Percentiles rank a stretch among this genome's conserved stretches.
These are phyloP conservation scores for Leucoma salicis DNA, from an alignment of 2,888 invertebrate genomes.

Conservation along the genomic window DNA sequence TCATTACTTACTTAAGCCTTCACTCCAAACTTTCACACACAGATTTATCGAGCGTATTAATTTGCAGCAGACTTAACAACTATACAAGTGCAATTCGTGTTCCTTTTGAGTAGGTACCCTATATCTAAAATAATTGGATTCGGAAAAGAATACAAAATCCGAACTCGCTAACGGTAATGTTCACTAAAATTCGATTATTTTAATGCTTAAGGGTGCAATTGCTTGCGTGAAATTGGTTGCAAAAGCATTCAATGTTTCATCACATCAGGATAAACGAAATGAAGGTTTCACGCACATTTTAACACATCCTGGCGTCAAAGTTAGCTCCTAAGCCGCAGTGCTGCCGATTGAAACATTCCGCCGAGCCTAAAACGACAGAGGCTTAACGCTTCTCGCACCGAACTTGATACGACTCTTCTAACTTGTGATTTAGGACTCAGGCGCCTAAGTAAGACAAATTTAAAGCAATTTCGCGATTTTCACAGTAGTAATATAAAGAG, in stretches of 20 bases:
- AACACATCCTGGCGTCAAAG: conserved; percentile 50
- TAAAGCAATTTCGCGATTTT: conserved; percentile 73
- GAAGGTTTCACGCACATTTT: conserved; percentile 69
- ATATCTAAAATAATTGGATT: neutral
- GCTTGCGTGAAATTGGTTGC: conserved; percentile 28
- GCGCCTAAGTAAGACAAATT: conserved; percentile 76
- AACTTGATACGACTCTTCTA: conserved; percentile 70
- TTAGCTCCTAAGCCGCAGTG: conserved; percentile 69
- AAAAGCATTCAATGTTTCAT: conserved; percentile 47
- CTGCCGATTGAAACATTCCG: conserved; percentile 70
- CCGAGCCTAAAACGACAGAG: conserved; percentile 65
- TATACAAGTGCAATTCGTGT: conserved; percentile 27
- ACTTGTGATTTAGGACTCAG: conserved; percentile 74
- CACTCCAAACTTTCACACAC: conserved; percentile 49
- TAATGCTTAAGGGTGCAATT: conserved; percentile 9
- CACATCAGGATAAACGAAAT: conserved; percentile 63
- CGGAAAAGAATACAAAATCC: neutral
- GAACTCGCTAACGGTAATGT: neutral
- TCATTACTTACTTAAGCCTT: conserved; percentile 43
- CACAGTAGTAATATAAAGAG: conserved; percentile 35
- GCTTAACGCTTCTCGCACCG: conserved; percentile 71
- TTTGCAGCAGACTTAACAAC: conserved; percentile 53
- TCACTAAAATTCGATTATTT: conserved; percentile 1
- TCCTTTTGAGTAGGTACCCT: neutral
- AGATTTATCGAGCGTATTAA: conserved; percentile 37